These are phyloP conservation scores for Coracias cyanogaster DNA, from an alignment of 2,797 vertebrate genomes.

Conservation along the genomic window DNA sequence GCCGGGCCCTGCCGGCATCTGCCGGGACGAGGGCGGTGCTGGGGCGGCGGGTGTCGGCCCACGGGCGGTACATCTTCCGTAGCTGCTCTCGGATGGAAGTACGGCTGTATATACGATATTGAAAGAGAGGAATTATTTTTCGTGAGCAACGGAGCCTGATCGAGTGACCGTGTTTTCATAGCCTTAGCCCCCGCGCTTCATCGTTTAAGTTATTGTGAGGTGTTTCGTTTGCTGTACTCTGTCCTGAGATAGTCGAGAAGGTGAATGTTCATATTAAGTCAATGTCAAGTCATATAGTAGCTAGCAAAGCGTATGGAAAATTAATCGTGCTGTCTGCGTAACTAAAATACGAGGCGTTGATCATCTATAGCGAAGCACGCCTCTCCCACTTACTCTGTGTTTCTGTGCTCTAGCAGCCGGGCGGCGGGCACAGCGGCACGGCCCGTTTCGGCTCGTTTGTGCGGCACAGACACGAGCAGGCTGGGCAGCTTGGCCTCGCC, in stretches of 20 bases:
- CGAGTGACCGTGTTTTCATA: slow-evolving; percentile 21
- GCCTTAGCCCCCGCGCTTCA: slow-evolving; percentile 27
- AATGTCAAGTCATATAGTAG: slow-evolving; percentile 47
- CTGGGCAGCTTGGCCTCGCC: fast-evolving
- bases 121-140: slow-evolving; percentile 58
- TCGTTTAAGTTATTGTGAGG: slow-evolving; percentile 6
- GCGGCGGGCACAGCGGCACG: neutral
- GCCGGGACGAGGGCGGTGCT: neutral
- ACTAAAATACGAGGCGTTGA: neutral
- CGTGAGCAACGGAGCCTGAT: slow-evolving; percentile 12
- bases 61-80: neutral
- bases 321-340: slow-evolving; percentile 43
- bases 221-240: slow-evolving; percentile 50
- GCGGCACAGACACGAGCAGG: fast-evolving
- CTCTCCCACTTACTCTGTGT: neutral
- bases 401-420: neutral
- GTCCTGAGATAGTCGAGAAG: slow-evolving; percentile 36
- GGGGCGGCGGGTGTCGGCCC: neutral
- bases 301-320: slow-evolving; percentile 42
- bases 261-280: slow-evolving; percentile 53
- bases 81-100: neutral
- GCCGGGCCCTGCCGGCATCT: neutral
- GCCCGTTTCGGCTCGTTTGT: neutral
- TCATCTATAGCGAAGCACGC: neutral
- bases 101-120: neutral